These are phyloP conservation scores for Philereme transversata DNA, from an alignment of 2,888 invertebrate genomes.

Conservation along the genomic window DNA sequence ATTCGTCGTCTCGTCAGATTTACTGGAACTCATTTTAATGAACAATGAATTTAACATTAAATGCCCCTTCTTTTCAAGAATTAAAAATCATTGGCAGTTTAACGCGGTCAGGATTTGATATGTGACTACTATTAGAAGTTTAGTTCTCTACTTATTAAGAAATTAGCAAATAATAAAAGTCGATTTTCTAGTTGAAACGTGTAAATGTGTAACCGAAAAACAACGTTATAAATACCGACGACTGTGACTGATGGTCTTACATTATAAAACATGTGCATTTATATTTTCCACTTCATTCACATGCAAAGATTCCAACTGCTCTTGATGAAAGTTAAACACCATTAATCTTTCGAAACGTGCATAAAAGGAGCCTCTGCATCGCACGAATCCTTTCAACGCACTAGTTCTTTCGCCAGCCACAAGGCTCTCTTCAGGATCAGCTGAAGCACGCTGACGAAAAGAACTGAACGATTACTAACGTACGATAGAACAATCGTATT, in stretches of 20 bases:
- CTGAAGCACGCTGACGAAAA: neutral
- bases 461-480: neutral
- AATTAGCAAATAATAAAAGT: neutral
- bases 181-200: neutral
- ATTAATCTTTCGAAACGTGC: slow-evolving; percentile 4
- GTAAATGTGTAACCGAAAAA: slow-evolving; percentile 4
- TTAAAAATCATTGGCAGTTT: no score
- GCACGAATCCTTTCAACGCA: neutral
- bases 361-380: no score
- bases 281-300: slow-evolving; percentile 44
- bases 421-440: no score
- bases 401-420: no score
- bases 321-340: slow-evolving; percentile 11
- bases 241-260: neutral
- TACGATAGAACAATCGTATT: neutral
- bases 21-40: no score
- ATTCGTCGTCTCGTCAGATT: no score
- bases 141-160: no score
- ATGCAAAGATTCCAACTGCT: slow-evolving; percentile 46
- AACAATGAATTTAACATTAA: no score
- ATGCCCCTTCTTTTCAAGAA: no score
- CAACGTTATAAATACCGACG: neutral
- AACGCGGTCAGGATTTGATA: no score
- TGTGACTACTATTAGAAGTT: no score
- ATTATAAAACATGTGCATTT: slow-evolving; percentile 32